Evolutionary conservation across 2,888 invertebrate species (phyloP).

Genomic region (Drosophila buzzatii): DNA sequence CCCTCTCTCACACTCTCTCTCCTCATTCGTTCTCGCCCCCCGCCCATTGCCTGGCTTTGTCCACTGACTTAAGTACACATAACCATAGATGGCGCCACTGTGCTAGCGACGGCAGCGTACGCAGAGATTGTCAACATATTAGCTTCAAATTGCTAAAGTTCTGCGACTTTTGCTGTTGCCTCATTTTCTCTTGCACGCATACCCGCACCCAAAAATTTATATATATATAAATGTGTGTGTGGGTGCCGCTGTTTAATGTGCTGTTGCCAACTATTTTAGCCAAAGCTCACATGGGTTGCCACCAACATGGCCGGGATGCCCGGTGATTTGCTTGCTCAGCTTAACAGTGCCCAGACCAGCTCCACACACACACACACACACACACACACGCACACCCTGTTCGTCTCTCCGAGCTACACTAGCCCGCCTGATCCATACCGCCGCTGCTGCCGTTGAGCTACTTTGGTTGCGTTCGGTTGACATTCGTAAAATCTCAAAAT

Average conservation of each 20-base stretch:
- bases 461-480: conserved; percentile 83
- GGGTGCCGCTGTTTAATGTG: conserved; percentile 75
- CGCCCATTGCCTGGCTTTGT: conserved; percentile 53
- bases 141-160: conserved; percentile 80
- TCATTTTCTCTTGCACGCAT: conserved; percentile 68
- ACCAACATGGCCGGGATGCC: conserved; percentile 54
- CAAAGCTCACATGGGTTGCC: conserved; percentile 79
- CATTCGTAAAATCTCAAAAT: conserved; percentile 85
- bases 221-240: conserved; percentile 12
- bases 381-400: not conserved
- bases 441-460: conserved; percentile 52
- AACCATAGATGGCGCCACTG: conserved; percentile 72
- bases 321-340: conserved; percentile 78
- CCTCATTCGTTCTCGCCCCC: not conserved
- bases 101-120: conserved; percentile 32
- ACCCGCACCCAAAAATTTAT: conserved; percentile 26
- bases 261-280: conserved; percentile 83
- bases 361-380: conserved; percentile 5
- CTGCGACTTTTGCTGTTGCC: conserved; percentile 77
- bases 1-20: not conserved
- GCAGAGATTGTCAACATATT: conserved; percentile 81
- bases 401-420: not conserved
- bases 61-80: conserved; percentile 75
- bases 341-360: conserved; percentile 56
- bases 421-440: conserved; percentile 13